Conservation (phyloP, 2,113 vertebrate species). For the Cheirogaleus medius region DNA sequence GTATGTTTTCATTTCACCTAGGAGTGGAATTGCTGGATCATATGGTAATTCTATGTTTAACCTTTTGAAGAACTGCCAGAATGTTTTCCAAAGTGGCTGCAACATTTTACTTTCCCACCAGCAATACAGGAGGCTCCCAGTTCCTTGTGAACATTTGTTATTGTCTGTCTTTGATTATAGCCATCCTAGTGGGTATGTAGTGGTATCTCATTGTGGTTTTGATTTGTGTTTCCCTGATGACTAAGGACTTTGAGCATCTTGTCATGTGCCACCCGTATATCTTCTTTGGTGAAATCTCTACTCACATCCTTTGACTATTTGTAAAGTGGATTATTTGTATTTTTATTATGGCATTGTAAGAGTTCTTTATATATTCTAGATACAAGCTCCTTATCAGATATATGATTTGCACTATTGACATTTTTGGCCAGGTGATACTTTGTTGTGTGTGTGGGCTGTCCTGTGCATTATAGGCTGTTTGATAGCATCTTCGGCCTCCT, state of each 20-base stretch:
- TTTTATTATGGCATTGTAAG: neutral
- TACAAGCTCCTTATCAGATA: neutral
- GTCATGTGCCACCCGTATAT: neutral
- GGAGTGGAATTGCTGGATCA: neutral
- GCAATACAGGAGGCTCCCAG: neutral
- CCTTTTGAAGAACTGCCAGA: neutral
- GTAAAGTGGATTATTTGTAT: neutral
- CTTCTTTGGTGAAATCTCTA: slow-evolving; percentile 17
- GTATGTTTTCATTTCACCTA: neutral
- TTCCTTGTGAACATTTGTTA: neutral
- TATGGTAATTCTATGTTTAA: neutral
- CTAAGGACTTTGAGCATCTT: neutral
- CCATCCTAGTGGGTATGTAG: neutral
- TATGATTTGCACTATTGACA: neutral
- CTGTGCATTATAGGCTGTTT: neutral
- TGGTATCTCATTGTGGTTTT: neutral
- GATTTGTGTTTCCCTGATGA: neutral
- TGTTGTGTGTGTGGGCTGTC: neutral
- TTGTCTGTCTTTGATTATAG: neutral
- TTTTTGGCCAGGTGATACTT: neutral
- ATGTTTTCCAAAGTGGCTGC: neutral
- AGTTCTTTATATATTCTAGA: slow-evolving; percentile 4
- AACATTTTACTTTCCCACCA: neutral
- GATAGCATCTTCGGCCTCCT: neutral
- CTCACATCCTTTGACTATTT: neutral